phyloP scores from a whole-genome alignment of 1,140 invertebrate species.

The Trichoplusia ni region DNA sequence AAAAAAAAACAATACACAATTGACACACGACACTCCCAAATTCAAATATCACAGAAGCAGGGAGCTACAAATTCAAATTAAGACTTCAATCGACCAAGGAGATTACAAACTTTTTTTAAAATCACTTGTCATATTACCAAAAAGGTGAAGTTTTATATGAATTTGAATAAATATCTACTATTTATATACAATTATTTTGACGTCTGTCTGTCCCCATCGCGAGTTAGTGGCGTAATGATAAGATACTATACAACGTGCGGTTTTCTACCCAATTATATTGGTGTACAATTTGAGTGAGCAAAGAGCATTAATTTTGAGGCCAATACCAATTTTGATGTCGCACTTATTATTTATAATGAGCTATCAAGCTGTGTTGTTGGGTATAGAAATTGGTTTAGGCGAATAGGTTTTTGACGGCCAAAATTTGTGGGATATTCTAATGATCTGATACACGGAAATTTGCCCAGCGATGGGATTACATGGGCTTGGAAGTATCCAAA shows the following conservation, averaged over 20 bases:
- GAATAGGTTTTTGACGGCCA: constrained; percentile 4
- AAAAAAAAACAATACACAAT: not conserved
- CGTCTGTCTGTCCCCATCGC: constrained; percentile 27
- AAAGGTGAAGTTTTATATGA: not conserved
- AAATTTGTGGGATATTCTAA: too few relatives aligned
- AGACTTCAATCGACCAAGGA: not conserved
- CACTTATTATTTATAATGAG: constrained; percentile 24
- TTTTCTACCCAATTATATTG: constrained; percentile 33
- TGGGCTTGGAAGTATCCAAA: too few relatives aligned
- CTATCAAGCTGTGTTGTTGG: not conserved
- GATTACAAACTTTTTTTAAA: too few relatives aligned
- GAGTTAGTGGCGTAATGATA: constrained; percentile 31
- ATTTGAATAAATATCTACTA: not conserved
- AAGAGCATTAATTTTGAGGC: constrained; percentile 28
- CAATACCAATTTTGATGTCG: constrained; percentile 26
- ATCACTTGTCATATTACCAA: too few relatives aligned
- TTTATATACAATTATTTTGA: not conserved
- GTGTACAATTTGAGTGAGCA: constrained; percentile 29
- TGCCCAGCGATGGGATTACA: too few relatives aligned
- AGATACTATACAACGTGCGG: constrained; percentile 26
- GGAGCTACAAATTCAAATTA: constrained; percentile 1
- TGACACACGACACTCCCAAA: not conserved
- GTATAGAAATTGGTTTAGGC: not conserved
- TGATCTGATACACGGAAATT: too few relatives aligned
- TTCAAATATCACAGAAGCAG: too few relatives aligned